Evolutionary conservation across 2,113 vertebrate genomes (phyloP).

Genomic region (Smithornis capensis): DNA sequence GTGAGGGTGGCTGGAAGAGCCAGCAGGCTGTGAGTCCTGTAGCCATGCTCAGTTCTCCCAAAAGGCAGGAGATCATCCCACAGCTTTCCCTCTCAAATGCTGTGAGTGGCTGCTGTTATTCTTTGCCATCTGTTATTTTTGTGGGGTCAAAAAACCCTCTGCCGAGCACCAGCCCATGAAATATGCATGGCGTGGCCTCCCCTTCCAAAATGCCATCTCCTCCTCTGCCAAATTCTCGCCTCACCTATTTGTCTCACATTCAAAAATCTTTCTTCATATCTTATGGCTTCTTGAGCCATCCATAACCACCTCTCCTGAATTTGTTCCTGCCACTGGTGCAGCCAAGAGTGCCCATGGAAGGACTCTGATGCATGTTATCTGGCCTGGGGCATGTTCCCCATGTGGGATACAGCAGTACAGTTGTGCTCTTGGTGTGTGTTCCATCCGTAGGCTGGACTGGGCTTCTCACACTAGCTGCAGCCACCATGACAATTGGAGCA

Average conservation of each 20-base stretch:
- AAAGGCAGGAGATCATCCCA: neutral
- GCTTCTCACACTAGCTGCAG: neutral
- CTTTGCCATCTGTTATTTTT: neutral
- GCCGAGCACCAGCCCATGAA: neutral
- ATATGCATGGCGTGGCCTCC: neutral
- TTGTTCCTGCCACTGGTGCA: fast-evolving
- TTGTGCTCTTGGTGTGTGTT: fast-evolving
- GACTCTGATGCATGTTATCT: fast-evolving
- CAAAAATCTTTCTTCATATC: neutral
- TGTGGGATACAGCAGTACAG: neutral
- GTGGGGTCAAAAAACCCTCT: neutral
- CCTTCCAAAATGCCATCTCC: neutral
- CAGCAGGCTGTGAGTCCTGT: neutral
- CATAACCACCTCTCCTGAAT: neutral
- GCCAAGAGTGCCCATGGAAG: fast-evolving
- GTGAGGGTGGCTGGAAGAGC: neutral
- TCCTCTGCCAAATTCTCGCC: neutral
- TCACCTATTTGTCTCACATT: neutral
- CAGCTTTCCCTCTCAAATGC: neutral
- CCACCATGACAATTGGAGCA: fast-evolving
- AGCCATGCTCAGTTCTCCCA: fast-evolving
- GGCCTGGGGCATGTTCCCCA: fast-evolving
- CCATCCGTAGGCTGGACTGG: neutral
- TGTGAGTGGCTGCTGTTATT: fast-evolving
- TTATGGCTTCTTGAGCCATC: neutral